phyloP scores from a whole-genome alignment of 2,888 invertebrate species.

The Cheilosia impressa region DNA sequence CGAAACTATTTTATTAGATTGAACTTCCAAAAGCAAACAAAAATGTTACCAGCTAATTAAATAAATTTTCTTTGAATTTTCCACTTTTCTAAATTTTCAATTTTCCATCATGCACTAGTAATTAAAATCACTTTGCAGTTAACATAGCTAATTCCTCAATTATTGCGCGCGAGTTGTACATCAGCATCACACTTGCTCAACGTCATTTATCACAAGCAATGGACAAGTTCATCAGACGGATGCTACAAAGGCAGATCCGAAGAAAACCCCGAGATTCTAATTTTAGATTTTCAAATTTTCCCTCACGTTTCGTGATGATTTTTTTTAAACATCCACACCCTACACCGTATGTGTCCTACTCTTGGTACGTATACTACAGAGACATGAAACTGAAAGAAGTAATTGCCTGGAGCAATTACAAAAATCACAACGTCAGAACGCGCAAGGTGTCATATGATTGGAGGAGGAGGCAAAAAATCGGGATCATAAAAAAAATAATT shows the following conservation, averaged over 20 bases:
- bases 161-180: slow-evolving; percentile 59
- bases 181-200: slow-evolving; percentile 57
- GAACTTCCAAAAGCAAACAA: too few relatives aligned
- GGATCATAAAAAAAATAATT: slow-evolving; percentile 59
- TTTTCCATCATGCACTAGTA: slow-evolving; percentile 66
- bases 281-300: slow-evolving; percentile 65
- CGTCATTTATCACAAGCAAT: slow-evolving; percentile 74
- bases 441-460: slow-evolving; percentile 67
- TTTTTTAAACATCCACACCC: slow-evolving; percentile 9
- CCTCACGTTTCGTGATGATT: neutral
- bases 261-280: slow-evolving; percentile 61
- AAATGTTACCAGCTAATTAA: too few relatives aligned
- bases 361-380: slow-evolving; percentile 3
- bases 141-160: slow-evolving; percentile 53
- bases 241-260: slow-evolving; percentile 38
- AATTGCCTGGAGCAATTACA: slow-evolving; percentile 75
- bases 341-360: slow-evolving; percentile 33
- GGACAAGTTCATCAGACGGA: slow-evolving; percentile 67
- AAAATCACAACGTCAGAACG: slow-evolving; percentile 60
- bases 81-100: slow-evolving; percentile 22
- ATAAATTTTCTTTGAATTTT: neutral
- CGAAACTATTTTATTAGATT: too few relatives aligned
- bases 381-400: slow-evolving; percentile 38
- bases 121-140: slow-evolving; percentile 67
- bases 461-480: slow-evolving; percentile 47